These are phyloP conservation scores for Apis dorsata DNA, from an alignment of 1,140 invertebrate genomes.

Conservation along the genomic window DNA sequence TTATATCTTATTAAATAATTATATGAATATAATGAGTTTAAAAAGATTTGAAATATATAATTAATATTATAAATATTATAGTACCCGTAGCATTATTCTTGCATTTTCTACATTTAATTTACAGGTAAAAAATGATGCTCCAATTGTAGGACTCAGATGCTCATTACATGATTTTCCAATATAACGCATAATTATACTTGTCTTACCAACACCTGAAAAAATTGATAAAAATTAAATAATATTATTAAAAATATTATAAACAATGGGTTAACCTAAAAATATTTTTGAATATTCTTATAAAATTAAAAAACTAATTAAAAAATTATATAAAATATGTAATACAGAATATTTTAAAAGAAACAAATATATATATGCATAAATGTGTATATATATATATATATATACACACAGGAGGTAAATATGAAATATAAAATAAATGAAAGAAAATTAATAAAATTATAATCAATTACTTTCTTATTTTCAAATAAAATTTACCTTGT, in stretches of 20 bases:
- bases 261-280: neutral
- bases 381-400: no score
- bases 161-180: conserved; percentile 88
- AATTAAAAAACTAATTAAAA: neutral
- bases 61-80: conserved; percentile 9
- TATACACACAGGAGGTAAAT: no score
- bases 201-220: conserved; percentile 92
- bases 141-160: conserved; percentile 90
- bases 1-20: no score
- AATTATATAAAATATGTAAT: no score
- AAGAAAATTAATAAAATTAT: neutral
- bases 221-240: neutral
- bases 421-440: no score
- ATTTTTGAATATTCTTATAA: neutral
- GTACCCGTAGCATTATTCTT: conserved; percentile 87
- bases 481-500: conserved; percentile 83
- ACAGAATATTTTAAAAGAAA: neutral
- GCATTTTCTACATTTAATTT: conserved; percentile 86
- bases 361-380: no score
- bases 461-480: neutral
- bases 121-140: conserved; percentile 93
- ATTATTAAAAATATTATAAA: neutral
- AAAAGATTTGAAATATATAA: neutral
- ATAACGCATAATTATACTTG: conserved; percentile 89
- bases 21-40: neutral